A percentile compares a stretch with the other conserved stretches of the same genome.
phyloP scores from a whole-genome alignment of 1,140 invertebrate species.

The Nephotettix cincticeps region DNA sequence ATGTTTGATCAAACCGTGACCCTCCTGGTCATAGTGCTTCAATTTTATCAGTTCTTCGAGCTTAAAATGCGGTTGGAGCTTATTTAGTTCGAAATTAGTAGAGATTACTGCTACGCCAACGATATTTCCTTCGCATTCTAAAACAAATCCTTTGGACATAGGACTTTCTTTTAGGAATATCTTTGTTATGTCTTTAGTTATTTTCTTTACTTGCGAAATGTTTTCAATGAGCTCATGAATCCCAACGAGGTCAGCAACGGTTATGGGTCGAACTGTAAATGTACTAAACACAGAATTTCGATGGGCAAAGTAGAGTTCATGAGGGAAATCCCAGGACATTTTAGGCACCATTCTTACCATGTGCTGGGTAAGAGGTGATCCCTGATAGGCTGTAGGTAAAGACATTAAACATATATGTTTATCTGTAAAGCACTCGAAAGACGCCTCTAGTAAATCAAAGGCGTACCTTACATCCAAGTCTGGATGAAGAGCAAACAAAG shows the following conservation, averaged over 20 bases:
- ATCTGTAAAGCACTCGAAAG: slow-evolving; percentile 7
- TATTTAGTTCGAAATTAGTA: not conserved
- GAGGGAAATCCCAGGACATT: slow-evolving; percentile 2
- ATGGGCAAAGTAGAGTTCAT: slow-evolving; percentile 23
- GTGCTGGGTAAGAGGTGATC: slow-evolving; percentile 4
- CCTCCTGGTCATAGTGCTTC: not conserved
- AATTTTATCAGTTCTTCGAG: not conserved
- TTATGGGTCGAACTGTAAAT: not conserved
- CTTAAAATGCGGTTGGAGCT: not conserved
- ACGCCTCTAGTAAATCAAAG: slow-evolving; percentile 21
- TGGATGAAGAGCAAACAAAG: slow-evolving; percentile 8
- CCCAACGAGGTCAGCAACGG: not conserved
- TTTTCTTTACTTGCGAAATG: not conserved
- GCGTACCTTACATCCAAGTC: not conserved
- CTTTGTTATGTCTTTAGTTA: not conserved
- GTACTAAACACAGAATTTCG: slow-evolving; percentile 6
- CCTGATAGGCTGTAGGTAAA: slow-evolving; percentile 5
- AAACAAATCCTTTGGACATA: not conserved
- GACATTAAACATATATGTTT: slow-evolving; percentile 2
- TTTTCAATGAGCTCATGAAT: slow-evolving; percentile 2
- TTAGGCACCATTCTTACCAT: slow-evolving; percentile 7
- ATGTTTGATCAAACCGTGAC: not conserved
- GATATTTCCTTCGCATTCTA: not conserved
- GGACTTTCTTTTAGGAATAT: not conserved
- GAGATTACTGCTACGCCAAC: not conserved